Percentiles rank a stretch among this genome's conserved stretches.
Evolutionary conservation across 2,113 vertebrate species (phyloP).

Genomic region (Saimiri boliviensis): DNA sequence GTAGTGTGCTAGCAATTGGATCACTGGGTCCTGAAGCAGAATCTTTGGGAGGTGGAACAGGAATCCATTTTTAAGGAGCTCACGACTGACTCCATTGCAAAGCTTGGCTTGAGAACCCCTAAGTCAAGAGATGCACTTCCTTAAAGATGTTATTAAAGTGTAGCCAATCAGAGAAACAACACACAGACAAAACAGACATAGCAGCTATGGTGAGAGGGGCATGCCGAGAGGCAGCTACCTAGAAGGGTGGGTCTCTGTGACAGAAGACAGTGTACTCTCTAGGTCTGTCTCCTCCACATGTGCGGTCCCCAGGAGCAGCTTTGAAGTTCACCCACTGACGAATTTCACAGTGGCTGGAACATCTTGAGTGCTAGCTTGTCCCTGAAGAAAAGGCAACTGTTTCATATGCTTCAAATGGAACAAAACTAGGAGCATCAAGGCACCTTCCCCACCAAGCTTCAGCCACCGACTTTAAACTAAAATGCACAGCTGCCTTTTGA

Average conservation of each 20-base stretch:
- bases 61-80: neutral
- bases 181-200: neutral
- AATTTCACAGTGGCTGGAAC: neutral
- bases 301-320: neutral
- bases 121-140: neutral
- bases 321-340: neutral
- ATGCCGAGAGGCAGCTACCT: fast-evolving
- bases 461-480: neutral
- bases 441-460: neutral
- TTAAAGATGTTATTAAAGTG: neutral
- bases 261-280: neutral
- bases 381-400: neutral
- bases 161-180: neutral
- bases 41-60: fast-evolving
- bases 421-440: neutral
- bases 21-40: neutral
- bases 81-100: neutral
- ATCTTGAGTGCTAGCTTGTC: neutral
- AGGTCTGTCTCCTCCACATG: neutral
- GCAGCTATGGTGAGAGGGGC: neutral
- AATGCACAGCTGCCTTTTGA: neutral
- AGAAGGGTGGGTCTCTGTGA: fast-evolving
- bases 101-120: neutral
- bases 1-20: neutral
- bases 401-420: neutral